Evolutionary conservation across 1,140 invertebrate species (phyloP).

Genomic region (Nautilus pompilius): DNA sequence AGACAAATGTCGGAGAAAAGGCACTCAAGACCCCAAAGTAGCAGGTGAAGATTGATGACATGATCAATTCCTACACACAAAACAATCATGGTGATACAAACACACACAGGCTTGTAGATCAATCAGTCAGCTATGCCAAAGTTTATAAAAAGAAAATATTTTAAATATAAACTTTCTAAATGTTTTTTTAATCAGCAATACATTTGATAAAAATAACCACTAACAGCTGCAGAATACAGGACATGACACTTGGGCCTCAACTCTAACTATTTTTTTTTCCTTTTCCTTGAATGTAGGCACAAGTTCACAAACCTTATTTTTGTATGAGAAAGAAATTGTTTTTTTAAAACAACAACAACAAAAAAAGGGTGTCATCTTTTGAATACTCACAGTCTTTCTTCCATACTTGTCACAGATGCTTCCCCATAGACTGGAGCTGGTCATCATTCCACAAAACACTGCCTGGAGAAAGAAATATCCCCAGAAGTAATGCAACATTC

Average conservation of each 20-base stretch:
- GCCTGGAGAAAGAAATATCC: constrained; percentile 63
- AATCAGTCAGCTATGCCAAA: too few relatives aligned
- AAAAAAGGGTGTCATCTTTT: not conserved
- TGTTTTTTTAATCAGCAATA: too few relatives aligned
- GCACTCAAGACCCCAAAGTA: constrained; percentile 89
- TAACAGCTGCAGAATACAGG: too few relatives aligned
- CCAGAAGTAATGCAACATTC: not conserved
- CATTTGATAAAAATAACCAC: too few relatives aligned
- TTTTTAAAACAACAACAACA: not conserved
- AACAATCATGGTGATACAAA: not conserved
- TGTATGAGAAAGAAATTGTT: not conserved
- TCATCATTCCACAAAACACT: constrained; percentile 95
- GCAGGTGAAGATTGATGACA: constrained; percentile 84
- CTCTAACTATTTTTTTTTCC: too few relatives aligned
- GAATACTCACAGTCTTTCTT: constrained; percentile 69
- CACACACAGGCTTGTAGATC: not conserved
- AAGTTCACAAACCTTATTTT: too few relatives aligned
- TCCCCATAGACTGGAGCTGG: constrained; percentile 93
- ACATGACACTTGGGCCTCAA: too few relatives aligned
- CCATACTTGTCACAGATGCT: constrained; percentile 93
- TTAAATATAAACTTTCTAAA: too few relatives aligned
- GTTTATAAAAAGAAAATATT: too few relatives aligned
- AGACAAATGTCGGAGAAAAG: constrained; percentile 85
- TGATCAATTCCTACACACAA: constrained; percentile 71
- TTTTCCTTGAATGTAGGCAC: too few relatives aligned